phyloP scores from a whole-genome alignment of 2,113 vertebrate genomes.

The Emydura subglobosa region DNA sequence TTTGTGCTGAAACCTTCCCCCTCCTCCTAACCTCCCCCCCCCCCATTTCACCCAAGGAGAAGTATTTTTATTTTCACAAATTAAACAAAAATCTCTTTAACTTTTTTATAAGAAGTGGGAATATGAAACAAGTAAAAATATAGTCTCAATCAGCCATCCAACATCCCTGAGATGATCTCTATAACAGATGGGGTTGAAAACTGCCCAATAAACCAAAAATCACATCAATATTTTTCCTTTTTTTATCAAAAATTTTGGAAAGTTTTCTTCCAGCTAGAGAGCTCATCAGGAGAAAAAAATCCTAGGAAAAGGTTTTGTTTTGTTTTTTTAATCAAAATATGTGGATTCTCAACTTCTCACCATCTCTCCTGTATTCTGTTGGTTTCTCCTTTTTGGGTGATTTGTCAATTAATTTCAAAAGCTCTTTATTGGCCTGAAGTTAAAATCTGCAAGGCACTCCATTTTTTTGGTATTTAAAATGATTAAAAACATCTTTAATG shows the following conservation, averaged over 20 bases:
- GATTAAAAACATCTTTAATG: background rate
- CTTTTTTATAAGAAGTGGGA: background rate
- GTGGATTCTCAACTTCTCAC: background rate
- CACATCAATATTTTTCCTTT: accelerated
- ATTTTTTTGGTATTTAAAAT: background rate
- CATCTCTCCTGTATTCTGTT: background rate
- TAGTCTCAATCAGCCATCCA: background rate
- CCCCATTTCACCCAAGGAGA: no score
- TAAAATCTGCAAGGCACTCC: background rate
- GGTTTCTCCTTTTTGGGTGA: background rate
- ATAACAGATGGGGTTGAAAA: background rate
- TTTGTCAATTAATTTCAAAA: background rate
- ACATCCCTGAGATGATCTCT: accelerated
- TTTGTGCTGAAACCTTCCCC: background rate
- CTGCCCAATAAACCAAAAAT: background rate
- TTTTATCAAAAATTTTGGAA: background rate
- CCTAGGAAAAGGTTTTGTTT: accelerated
- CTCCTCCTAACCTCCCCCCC: no score
- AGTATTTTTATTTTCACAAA: background rate
- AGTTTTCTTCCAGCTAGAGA: background rate
- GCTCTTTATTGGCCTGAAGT: background rate
- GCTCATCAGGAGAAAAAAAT: background rate
- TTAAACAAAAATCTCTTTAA: accelerated
- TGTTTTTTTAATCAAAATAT: background rate
- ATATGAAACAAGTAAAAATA: background rate